These are phyloP conservation scores for Epiblema foenella DNA, from an alignment of 2,888 invertebrate species.

Conservation along the genomic window DNA sequence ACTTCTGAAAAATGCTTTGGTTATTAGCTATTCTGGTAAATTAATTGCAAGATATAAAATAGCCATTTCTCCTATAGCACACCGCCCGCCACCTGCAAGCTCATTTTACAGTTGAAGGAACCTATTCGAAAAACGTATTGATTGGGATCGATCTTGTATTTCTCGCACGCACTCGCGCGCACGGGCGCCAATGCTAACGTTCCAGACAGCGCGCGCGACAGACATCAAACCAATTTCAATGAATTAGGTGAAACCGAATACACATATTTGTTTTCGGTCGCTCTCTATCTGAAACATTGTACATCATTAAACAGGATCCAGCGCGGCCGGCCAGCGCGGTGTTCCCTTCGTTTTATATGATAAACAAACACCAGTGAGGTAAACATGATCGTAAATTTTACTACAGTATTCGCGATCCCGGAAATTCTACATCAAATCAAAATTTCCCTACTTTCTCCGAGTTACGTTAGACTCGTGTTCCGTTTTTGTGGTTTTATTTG, in stretches of 20 bases:
- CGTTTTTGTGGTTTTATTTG: conserved; percentile 49
- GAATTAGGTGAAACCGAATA: not conserved
- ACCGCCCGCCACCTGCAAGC: too few species aligned
- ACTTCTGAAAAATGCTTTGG: too few species aligned
- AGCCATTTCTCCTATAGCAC: too few species aligned
- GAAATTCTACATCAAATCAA: conserved; percentile 70
- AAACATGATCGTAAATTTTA: conserved; percentile 80
- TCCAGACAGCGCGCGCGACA: not conserved
- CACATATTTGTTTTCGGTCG: too few species aligned
- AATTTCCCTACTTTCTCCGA: conserved; percentile 57
- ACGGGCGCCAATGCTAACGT: too few species aligned
- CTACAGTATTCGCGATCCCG: conserved; percentile 64
- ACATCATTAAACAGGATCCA: conserved; percentile 65
- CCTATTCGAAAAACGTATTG: not conserved
- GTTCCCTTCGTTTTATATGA: conserved; percentile 72
- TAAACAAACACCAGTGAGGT: conserved; percentile 78
- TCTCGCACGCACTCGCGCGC: not conserved
- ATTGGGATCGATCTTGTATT: not conserved
- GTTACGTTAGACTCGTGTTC: conserved; percentile 51
- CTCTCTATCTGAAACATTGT: too few species aligned
- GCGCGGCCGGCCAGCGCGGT: conserved; percentile 65
- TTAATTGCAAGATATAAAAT: too few species aligned
- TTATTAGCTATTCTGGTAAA: too few species aligned
- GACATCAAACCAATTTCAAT: conserved; percentile 3
- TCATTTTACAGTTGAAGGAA: too few species aligned